Evolutionary conservation across 2,113 vertebrate genomes (phyloP).

Genomic region (Daphoenositta chrysoptera): DNA sequence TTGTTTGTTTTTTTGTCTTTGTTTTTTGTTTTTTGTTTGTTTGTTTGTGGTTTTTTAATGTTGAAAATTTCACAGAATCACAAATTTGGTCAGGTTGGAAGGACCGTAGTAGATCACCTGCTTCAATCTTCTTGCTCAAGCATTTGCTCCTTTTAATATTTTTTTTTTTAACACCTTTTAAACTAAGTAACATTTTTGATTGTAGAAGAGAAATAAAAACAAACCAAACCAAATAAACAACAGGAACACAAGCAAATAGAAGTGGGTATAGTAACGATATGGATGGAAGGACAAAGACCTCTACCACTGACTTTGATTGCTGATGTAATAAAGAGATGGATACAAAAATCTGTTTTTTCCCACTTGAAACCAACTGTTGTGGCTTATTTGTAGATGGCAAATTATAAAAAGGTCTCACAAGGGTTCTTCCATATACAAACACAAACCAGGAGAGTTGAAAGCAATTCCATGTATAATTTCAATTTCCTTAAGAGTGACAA

Average conservation of each 20-base stretch:
- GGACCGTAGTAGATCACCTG: background rate
- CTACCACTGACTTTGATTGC: background rate
- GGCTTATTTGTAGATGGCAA: background rate
- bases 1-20: no score
- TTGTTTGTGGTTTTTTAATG: no score
- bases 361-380: background rate
- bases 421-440: background rate
- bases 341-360: background rate
- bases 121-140: background rate
- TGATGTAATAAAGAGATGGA: background rate
- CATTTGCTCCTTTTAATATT: no score
- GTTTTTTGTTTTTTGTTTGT: background rate
- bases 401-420: background rate
- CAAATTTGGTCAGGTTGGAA: fast-evolving
- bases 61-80: background rate
- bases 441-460: background rate
- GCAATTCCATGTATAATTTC: background rate
- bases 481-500: background rate
- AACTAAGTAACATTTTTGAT: background rate
- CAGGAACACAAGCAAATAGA: background rate
- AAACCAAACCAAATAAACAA: background rate
- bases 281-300: background rate
- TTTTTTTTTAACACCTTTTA: background rate
- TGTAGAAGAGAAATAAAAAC: background rate
- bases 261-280: fast-evolving